Conservation (phyloP, 2,888 invertebrate species). For the Troides aeacus region DNA sequence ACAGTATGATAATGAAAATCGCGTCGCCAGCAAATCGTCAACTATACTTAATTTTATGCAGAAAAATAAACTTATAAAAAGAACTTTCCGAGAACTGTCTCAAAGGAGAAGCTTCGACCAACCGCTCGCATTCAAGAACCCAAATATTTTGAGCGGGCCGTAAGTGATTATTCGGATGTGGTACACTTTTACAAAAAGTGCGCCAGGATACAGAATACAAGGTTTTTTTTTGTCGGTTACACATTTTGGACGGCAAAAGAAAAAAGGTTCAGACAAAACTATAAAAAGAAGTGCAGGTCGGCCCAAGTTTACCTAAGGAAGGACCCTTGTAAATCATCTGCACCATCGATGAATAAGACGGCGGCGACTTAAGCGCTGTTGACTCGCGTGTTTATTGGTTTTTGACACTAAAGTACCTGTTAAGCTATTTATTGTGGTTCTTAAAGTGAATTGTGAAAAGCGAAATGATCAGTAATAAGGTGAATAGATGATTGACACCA, state of each 20-base stretch:
- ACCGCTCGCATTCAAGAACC: slow-evolving; percentile 66
- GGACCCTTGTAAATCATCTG: slow-evolving; percentile 80
- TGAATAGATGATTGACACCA: not conserved
- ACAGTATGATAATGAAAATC: slow-evolving; percentile 1
- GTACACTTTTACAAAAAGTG: slow-evolving; percentile 75
- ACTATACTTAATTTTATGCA: slow-evolving; percentile 29
- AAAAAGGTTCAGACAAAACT: slow-evolving; percentile 73
- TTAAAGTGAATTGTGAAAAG: slow-evolving; percentile 49
- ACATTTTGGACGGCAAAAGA: slow-evolving; percentile 72
- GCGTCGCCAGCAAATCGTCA: slow-evolving; percentile 5
- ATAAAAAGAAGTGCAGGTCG: slow-evolving; percentile 77
- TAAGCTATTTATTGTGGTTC: slow-evolving; percentile 66
- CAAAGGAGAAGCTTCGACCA: slow-evolving; percentile 64
- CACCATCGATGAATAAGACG: slow-evolving; percentile 67
- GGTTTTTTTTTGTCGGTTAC: slow-evolving; percentile 68
- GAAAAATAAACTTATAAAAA: slow-evolving; percentile 44
- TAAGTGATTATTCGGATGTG: slow-evolving; percentile 80
- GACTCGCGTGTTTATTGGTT: slow-evolving; percentile 76
- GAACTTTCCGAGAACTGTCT: slow-evolving; percentile 62
- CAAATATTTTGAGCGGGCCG: slow-evolving; percentile 77
- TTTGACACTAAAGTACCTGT: slow-evolving; percentile 72
- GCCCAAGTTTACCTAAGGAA: slow-evolving; percentile 76
- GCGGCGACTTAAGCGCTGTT: slow-evolving; percentile 70
- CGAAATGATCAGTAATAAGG: slow-evolving; percentile 32
- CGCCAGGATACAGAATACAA: slow-evolving; percentile 75